phyloP scores from a whole-genome alignment of 1,140 invertebrate species.

The Onthophagus taurus region DNA sequence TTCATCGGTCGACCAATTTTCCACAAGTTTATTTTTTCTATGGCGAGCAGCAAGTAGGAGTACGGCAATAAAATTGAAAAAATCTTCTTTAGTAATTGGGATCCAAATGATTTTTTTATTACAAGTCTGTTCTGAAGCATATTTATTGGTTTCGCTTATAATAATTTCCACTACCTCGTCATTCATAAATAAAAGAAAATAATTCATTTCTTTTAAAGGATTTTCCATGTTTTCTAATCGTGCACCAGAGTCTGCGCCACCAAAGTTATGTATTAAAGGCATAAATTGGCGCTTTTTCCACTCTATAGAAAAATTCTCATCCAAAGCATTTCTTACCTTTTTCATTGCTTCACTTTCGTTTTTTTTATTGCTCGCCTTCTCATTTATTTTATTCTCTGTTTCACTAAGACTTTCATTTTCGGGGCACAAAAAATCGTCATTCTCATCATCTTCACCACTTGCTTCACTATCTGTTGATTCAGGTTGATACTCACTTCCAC shows the following conservation, averaged over 20 bases:
- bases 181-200: constrained; percentile 1
- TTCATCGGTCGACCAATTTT: neutral
- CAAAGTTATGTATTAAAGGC: too few species aligned
- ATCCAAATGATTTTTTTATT: neutral
- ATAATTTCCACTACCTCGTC: neutral
- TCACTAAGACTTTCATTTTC: neutral
- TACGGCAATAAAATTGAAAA: neutral
- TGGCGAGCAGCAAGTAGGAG: neutral
- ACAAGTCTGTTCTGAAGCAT: neutral
- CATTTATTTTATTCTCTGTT: neutral
- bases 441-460: neutral
- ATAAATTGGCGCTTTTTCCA: too few species aligned
- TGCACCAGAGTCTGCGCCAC: too few species aligned
- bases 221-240: neutral
- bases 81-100: neutral
- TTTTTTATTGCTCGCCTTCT: neutral
- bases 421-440: neutral
- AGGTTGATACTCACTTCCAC: neutral
- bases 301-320: neutral
- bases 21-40: neutral
- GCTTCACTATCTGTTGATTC: neutral
- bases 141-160: neutral
- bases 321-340: neutral
- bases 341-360: neutral
- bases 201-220: neutral